Evolutionary conservation across 2,113 vertebrate species (phyloP).

Genomic region (Pterocles gutturalis): DNA sequence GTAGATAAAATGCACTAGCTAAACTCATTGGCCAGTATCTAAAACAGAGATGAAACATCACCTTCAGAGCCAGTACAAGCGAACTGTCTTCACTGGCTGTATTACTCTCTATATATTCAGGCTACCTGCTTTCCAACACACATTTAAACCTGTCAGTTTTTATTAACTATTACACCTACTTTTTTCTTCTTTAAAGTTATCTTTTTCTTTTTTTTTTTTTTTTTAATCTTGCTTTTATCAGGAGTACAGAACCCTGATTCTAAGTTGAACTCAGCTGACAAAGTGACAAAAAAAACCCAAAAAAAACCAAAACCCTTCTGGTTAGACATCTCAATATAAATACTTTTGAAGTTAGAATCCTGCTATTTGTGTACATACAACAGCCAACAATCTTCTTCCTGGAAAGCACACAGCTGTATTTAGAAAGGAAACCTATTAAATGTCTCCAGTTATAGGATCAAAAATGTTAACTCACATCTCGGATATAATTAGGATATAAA

Average conservation of each 20-base stretch:
- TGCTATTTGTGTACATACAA: background rate
- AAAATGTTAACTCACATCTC: background rate
- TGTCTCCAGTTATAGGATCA: background rate
- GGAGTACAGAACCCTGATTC: background rate
- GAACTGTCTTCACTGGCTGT: background rate
- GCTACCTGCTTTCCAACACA: background rate
- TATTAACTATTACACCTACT: background rate
- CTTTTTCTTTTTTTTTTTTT: background rate
- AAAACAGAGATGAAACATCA: background rate
- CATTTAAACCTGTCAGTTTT: background rate
- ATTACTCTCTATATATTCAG: background rate
- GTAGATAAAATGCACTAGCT: background rate
- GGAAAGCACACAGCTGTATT: background rate
- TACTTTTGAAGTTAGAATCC: background rate
- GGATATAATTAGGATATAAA: background rate
- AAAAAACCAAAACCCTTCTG: too few relatives aligned
- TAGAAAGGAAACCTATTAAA: background rate
- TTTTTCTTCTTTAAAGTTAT: background rate
- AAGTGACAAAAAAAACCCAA: background rate
- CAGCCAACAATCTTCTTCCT: background rate
- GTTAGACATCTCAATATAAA: background rate
- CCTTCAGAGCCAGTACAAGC: background rate
- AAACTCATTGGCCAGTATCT: background rate
- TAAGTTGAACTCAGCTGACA: background rate
- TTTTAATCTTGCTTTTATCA: background rate